Base-by-base conservation (phyloP, 2,797 vertebrate genomes). In the Parambassis ranga region DNA sequence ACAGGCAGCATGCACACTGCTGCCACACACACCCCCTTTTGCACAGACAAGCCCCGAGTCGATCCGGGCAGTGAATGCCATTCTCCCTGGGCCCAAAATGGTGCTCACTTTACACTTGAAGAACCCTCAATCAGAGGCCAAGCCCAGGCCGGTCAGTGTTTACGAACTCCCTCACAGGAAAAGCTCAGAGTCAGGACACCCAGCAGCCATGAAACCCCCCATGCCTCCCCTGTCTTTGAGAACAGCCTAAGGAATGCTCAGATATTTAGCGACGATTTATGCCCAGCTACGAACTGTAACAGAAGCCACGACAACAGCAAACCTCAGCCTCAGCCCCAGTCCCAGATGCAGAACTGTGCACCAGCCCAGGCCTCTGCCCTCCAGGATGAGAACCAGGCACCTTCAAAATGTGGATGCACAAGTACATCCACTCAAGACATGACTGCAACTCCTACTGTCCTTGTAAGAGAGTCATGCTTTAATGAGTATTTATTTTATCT, bases 31-130 rank as follows among this genome's bases (percentile, higher is more conserved):
- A 79, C 89, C 78, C 86, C 89, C 66, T 46, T 93, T 93, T 94
- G 90, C 90, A 93, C 91, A 92, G 93, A 92, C 78, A 74, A 80
- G 69, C 60, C 75, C 74, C 31, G 18, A 39, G 48, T 57, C 0
- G 55, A 78, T 35, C 69, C 59, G 22, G 87, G 91, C 87, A 60
- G 87, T 39, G 28, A 79, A 69, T 43, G 73, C 60, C 85, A 71
- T 86, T 91, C 79, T 69, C 79, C 73, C 71, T 79, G 44, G 82
- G 70, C 90, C 72, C 92, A 88, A 52, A 85, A 82, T 27, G 91
- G 92, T 79, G 89, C 92, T 85, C 89, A 87, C 51, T 88, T 81
- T 83, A 93, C 90, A 92, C 92, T 92, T 93, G 93, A 95, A 92
- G 91, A 92, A 77, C 75, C 90, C 80, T 81, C 75, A 55, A 84